Percentiles rank a stretch among this genome's conserved stretches.
Conservation (phyloP, 2,888 invertebrate species). For the Hololepta plana region DNA sequence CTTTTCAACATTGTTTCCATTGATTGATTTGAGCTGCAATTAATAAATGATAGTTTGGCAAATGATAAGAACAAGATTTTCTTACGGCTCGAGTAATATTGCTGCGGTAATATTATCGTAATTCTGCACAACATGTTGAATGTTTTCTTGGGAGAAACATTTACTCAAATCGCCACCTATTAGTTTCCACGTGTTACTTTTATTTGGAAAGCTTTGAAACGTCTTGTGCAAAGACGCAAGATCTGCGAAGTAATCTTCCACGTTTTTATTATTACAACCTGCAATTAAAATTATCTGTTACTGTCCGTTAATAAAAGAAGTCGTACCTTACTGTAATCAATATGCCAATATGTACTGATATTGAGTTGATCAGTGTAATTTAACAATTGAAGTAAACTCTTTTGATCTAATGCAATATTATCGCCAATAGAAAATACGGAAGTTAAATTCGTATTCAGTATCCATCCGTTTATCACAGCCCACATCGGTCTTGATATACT, state of each 20-base stretch:
- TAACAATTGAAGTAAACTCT: slow-evolving; percentile 44
- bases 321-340: slow-evolving; percentile 55
- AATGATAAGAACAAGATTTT: too few species aligned
- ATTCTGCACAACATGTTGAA: slow-evolving; percentile 23
- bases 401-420: slow-evolving; percentile 32
- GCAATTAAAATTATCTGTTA: slow-evolving; percentile 9
- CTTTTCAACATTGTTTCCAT: too few species aligned
- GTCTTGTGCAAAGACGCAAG: slow-evolving; percentile 43
- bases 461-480: slow-evolving; percentile 31
- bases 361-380: slow-evolving; percentile 46
- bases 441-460: slow-evolving; percentile 37
- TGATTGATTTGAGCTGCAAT: neutral
- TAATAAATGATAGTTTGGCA: slow-evolving; percentile 11
- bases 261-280: slow-evolving; percentile 35
- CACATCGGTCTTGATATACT: slow-evolving; percentile 21
- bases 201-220: slow-evolving; percentile 41
- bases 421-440: slow-evolving; percentile 52
- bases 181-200: slow-evolving; percentile 35
- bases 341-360: slow-evolving; percentile 51
- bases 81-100: slow-evolving; percentile 59
- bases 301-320: too few species aligned
- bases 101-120: slow-evolving; percentile 44
- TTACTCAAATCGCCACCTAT: slow-evolving; percentile 41
- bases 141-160: slow-evolving; percentile 32
- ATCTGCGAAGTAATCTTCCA: slow-evolving; percentile 40